phyloP scores from a whole-genome alignment of 2,888 invertebrate species.

The Cerceris ruficornis region DNA sequence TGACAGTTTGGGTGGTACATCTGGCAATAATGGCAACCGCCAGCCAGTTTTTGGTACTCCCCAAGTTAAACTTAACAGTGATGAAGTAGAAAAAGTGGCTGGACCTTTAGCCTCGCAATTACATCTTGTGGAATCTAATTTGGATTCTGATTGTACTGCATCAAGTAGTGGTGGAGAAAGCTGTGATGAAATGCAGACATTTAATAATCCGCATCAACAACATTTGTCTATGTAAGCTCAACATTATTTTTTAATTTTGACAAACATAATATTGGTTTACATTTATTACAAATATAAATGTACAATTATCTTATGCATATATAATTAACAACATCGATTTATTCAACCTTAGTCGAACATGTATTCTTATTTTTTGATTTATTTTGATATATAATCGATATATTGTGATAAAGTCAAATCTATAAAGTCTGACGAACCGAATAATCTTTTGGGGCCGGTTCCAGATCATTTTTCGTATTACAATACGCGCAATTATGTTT shows the following conservation, averaged over 20 bases:
- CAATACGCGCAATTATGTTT: slow-evolving; percentile 7
- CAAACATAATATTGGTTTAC: neutral
- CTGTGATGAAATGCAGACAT: slow-evolving; percentile 92
- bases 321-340: neutral
- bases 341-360: neutral
- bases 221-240: slow-evolving; percentile 90
- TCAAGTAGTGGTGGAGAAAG: slow-evolving; percentile 97
- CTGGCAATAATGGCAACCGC: slow-evolving; percentile 65
- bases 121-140: slow-evolving; percentile 87
- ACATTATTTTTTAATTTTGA: slow-evolving; percentile 18
- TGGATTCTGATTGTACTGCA: slow-evolving; percentile 96
- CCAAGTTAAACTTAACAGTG: slow-evolving; percentile 75
- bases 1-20: slow-evolving; percentile 68
- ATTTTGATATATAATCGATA: neutral
- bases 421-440: slow-evolving; percentile 58
- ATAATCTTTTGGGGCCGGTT: slow-evolving; percentile 65
- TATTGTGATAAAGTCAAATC: neutral
- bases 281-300: neutral
- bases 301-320: neutral
- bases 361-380: neutral
- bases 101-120: slow-evolving; percentile 89
- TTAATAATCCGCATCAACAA: slow-evolving; percentile 90
- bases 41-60: slow-evolving; percentile 76
- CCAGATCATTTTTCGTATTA: slow-evolving; percentile 28
- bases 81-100: slow-evolving; percentile 87